Evolutionary conservation across 2,888 invertebrate species (phyloP), one percentile per base, ranked within the genome.

Genomic region (Galerucella nymphaeae): DNA sequence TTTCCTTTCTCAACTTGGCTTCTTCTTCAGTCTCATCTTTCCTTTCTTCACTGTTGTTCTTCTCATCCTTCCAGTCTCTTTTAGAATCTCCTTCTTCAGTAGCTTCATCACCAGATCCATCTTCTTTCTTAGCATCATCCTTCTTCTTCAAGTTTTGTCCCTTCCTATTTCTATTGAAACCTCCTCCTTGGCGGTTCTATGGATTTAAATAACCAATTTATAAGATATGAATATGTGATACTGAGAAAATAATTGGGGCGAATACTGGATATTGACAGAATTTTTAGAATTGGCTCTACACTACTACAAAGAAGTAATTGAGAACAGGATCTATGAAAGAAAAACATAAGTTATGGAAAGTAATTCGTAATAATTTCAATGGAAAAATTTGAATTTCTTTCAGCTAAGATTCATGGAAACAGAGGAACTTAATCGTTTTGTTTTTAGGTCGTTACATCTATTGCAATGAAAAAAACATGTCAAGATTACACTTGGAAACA

Each of bases 11-110:
- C 20, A 79, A 77, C 16, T 73, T 77, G 3, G 76, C 77, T 13
- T 80, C 82, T 14, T 78, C 79, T 42, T 82, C 82, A 53, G 76
- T 66, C 79, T 84, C 76, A 20, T 78, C 82, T n/a, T 84, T 83
- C 66, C 83, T 85, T 61, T 82, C 84, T 41, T 87, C 86, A 70
- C 85, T 86, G n/a, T 70, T 72, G 67, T 84, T 85, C 74, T 85
- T 85, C 72, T 84, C 85, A 72, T 84, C 84, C 71, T 84, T 84
- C 85, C 85, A 85, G 59, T 85, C 85, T 48, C 85, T 77, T 73
- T 85, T 85, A 71, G 78, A 76, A 20, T 80, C 82, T 38, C 76
- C 77, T 10, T 80, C 80, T 58, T 81, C 80, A 42, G 70, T 75
- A 14, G 62, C 75, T 16, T 82, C 82, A 55, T 81, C 82, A 53